A percentile compares a stretch with the other conserved stretches of the same genome.
Evolutionary conservation across 2,113 vertebrate species (phyloP).

Genomic region (Thryonomys swinderianus): DNA sequence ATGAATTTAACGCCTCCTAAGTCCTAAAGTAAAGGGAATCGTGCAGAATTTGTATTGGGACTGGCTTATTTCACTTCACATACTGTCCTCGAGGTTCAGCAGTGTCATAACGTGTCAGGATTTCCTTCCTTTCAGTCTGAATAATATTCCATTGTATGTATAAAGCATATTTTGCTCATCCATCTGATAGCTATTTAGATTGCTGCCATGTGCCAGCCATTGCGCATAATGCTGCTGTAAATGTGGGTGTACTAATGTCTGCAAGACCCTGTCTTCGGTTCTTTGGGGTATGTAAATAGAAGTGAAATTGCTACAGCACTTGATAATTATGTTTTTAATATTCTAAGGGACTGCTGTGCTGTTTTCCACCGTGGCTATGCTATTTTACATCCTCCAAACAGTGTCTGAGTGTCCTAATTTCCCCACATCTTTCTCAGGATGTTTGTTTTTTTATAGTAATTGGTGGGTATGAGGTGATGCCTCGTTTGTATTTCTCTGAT

Average conservation of each 20-base stretch:
- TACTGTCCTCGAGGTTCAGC: background rate
- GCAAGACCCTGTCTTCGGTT: background rate
- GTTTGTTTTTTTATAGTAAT: background rate
- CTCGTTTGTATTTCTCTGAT: background rate
- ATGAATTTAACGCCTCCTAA: background rate
- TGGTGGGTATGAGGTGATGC: background rate
- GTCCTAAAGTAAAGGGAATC: background rate
- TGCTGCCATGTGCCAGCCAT: background rate
- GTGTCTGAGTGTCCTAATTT: background rate
- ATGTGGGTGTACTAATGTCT: background rate
- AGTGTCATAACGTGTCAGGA: background rate
- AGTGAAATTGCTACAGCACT: background rate
- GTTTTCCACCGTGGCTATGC: background rate
- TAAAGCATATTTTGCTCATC: background rate
- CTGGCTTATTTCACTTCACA: background rate
- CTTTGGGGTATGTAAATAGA: background rate
- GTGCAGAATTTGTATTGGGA: background rate
- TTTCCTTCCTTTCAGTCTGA: background rate
- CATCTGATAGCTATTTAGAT: background rate
- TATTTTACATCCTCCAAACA: background rate
- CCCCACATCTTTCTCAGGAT: background rate
- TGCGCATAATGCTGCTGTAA: background rate
- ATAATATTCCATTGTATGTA: background rate
- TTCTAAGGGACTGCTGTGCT: background rate
- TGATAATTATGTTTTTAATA: background rate